Evolutionary conservation across 64 coral and sea anemone species (phyloP), one percentile per base, ranked within the genome.

Genomic region (Astreopora myriophthalma): DNA sequence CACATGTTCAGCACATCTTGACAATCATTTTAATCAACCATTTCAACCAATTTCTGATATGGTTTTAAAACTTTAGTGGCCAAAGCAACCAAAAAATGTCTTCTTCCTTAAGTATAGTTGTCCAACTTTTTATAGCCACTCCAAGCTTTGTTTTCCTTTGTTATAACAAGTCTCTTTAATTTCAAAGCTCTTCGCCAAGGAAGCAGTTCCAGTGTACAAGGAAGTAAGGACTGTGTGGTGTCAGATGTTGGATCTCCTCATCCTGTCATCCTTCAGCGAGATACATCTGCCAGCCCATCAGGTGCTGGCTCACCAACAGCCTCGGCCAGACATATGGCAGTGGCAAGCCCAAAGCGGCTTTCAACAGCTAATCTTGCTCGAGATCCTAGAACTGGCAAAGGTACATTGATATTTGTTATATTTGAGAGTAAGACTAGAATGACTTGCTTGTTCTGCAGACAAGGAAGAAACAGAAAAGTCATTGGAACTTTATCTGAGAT

Each of bases 381-480:
- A 7, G 97, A 99, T 75, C 97, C 97, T 14, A 94, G 93, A 71
- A 99, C 97, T 64, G 97, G 97, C 13, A 99, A 99, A 99, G 97
- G 97, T 98, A 91, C 60, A 16, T 28, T 58, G n/a, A n/a, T n/a
- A n/a, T n/a, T n/a, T n/a, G n/a, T n/a, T n/a, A n/a, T n/a, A n/a
- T n/a, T n/a, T n/a, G n/a, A n/a, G n/a, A n/a, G n/a, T n/a, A n/a
- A n/a, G n/a, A n/a, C n/a, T n/a, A n/a, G n/a, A 46, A 46, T 11
- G 4, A 4, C 3, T 52, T 4, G 11, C 42, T 46, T 6, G 42
- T 46, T 46, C 42, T 46, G 42, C 11, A 11, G 42, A 32, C n/a
- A 46, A 46, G 42, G 42, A 46, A 6, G 42, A 46, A 46, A 46
- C 11, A 11, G 42, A 4, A 11, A 46, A 4, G n/a, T n/a, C n/a